Conservation (phyloP, 2,113 vertebrate species). For the Fregata magnificens region DNA sequence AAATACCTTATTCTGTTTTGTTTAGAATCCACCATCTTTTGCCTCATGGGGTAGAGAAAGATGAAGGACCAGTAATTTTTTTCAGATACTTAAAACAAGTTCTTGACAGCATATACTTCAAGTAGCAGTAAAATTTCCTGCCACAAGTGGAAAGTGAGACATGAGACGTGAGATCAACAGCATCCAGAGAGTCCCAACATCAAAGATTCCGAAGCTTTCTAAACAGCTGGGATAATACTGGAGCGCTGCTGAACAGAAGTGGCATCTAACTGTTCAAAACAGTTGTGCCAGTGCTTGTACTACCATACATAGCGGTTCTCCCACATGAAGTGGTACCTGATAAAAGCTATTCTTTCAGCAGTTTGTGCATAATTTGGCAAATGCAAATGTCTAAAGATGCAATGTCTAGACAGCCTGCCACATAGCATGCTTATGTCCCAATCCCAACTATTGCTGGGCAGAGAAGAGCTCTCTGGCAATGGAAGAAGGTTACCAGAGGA, state of each 20-base stretch:
- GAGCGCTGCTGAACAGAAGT: not conserved
- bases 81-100: not conserved
- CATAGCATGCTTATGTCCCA: not conserved
- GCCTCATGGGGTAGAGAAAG: not conserved
- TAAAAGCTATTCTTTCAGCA: not conserved
- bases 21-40: not conserved
- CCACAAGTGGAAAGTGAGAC: not conserved
- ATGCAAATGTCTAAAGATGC: not conserved
- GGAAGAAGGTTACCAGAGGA: not conserved
- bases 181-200: not conserved
- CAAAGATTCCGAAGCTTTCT: not conserved
- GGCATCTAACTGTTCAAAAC: not conserved
- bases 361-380: not conserved
- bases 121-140: not conserved
- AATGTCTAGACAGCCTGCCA: not conserved
- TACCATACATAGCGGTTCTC: not conserved
- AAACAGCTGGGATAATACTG: not conserved
- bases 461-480: not conserved
- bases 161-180: not conserved
- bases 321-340: not conserved
- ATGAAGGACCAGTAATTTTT: not conserved
- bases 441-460: accelerated
- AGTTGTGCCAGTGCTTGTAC: accelerated
- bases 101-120: not conserved
- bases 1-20: not conserved